phyloP scores from a whole-genome alignment of 2,888 invertebrate species.

The Meiosimyza decipiens region DNA sequence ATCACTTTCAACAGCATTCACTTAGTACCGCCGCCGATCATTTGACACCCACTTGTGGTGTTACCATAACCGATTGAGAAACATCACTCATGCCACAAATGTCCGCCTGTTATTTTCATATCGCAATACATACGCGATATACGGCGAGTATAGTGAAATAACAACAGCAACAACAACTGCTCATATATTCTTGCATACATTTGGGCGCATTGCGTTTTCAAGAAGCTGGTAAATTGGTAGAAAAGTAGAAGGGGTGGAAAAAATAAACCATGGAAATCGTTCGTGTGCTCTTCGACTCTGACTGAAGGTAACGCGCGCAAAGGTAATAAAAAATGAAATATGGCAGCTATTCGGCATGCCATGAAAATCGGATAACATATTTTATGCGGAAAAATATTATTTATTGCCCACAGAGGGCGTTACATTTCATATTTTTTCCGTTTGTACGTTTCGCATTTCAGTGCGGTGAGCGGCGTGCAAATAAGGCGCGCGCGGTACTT shows the following conservation, averaged over 20 bases:
- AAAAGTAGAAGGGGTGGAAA: conserved; percentile 15
- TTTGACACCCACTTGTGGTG: conserved; percentile 17
- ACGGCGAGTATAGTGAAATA: too few relatives aligned
- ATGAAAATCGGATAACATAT: conserved; percentile 66
- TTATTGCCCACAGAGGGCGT: conserved; percentile 63
- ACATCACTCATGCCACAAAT: conserved; percentile 14
- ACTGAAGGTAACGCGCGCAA: conserved; percentile 39
- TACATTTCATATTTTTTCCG: conserved; percentile 45
- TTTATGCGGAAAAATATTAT: conserved; percentile 64
- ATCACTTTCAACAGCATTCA: conserved; percentile 17
- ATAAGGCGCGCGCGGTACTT: not conserved
- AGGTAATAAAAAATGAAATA: conserved; percentile 66
- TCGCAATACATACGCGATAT: conserved; percentile 9
- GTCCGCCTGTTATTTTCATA: conserved; percentile 23
- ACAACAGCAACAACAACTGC: not conserved
- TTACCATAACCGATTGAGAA: not conserved
- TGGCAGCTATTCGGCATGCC: conserved; percentile 62
- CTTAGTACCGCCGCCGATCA: conserved; percentile 2
- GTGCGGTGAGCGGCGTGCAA: not conserved
- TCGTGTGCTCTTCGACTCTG: too few relatives aligned
- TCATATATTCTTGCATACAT: conserved; percentile 18
- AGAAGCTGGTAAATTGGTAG: conserved; percentile 10
- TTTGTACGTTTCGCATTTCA: conserved; percentile 9
- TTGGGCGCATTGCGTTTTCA: conserved; percentile 26
- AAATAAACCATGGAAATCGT: too few relatives aligned